Conservation (phyloP, 2,797 vertebrate species). For the Melanotaenia maccullochi region DNA sequence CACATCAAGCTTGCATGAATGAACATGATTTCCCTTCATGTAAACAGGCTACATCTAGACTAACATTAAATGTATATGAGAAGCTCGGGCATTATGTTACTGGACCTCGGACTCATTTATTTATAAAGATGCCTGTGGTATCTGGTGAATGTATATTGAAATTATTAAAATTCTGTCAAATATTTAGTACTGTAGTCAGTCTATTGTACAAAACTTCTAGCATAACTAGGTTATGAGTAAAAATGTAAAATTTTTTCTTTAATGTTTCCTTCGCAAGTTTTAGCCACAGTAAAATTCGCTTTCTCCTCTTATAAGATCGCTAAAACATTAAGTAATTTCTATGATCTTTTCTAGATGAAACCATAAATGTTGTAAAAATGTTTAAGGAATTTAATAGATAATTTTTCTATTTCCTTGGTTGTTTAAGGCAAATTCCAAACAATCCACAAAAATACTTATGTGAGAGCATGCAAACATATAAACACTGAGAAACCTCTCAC, state of each 20-base stretch:
- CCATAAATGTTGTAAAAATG: constrained; percentile 6
- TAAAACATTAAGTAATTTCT: neutral
- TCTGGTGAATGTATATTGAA: constrained; percentile 57
- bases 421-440: constrained; percentile 17
- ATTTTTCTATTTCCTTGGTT: neutral
- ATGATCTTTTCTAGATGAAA: neutral
- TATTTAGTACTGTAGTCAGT: constrained; percentile 65
- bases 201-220: constrained; percentile 32
- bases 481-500: constrained; percentile 34
- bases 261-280: neutral
- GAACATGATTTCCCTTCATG: constrained; percentile 59
- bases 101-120: constrained; percentile 65
- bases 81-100: constrained; percentile 42
- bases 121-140: constrained; percentile 53
- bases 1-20: constrained; percentile 51
- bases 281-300: neutral
- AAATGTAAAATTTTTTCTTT: neutral
- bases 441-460: constrained; percentile 5
- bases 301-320: neutral
- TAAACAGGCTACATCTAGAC: constrained; percentile 60
- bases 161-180: constrained; percentile 68
- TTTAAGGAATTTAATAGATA: neutral
- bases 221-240: neutral
- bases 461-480: neutral
- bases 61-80: constrained; percentile 57